These are phyloP conservation scores for Micrasema longulum DNA, from an alignment of 1,140 invertebrate genomes.

Conservation along the genomic window DNA sequence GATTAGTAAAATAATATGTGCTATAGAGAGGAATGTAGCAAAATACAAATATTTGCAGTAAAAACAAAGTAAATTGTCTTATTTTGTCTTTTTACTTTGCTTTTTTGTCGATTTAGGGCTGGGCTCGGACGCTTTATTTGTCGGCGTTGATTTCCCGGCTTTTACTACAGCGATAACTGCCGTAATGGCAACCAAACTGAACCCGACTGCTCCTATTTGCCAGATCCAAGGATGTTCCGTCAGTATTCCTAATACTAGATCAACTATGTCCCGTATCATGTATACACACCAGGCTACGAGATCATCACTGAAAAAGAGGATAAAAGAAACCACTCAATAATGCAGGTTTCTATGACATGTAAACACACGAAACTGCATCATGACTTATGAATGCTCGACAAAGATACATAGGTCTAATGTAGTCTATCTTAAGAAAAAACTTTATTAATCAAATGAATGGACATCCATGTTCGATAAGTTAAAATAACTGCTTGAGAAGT, in stretches of 20 bases:
- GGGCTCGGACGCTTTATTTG: background rate
- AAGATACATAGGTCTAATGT: too few species aligned
- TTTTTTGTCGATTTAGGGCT: constrained; percentile 60
- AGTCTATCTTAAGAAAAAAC: too few species aligned
- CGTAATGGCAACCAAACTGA: constrained; percentile 71
- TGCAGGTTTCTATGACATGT: too few species aligned
- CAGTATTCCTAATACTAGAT: constrained; percentile 72
- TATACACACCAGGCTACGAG: constrained; percentile 70
- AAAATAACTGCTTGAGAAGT: too few species aligned
- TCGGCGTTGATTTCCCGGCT: constrained; percentile 65
- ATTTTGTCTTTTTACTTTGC: constrained; percentile 70
- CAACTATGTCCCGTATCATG: constrained; percentile 60
- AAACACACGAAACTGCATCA: too few species aligned
- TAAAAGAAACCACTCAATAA: too few species aligned
- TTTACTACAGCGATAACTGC: constrained; percentile 66
- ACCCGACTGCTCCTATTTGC: constrained; percentile 72
- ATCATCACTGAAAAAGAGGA: constrained; percentile 75
- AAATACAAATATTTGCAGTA: constrained; percentile 33
- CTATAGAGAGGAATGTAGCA: constrained; percentile 23
- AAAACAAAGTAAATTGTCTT: constrained; percentile 26
- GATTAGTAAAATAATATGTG: background rate
- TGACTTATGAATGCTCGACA: too few species aligned
- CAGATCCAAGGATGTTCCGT: constrained; percentile 76
- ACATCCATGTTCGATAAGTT: too few species aligned
- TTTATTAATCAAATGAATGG: too few species aligned